Conservation (phyloP, 1,140 invertebrate genomes). For the Brachionus koreanus region DNA sequence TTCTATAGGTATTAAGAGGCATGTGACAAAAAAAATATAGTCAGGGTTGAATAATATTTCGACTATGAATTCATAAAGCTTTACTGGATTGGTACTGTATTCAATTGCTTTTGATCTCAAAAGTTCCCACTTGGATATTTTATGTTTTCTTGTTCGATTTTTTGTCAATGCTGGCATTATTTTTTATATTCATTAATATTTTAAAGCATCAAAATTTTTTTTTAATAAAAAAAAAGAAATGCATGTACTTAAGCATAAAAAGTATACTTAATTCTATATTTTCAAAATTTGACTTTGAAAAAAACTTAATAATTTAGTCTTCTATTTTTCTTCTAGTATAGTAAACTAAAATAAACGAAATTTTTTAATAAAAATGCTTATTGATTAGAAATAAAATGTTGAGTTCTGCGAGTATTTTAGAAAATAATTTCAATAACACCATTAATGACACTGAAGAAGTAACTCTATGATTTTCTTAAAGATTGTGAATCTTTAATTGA, state of each 20-base stretch:
- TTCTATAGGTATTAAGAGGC: background rate
- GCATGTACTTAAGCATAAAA: background rate
- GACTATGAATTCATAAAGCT: background rate
- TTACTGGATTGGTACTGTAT: background rate
- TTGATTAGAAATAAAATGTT: no score
- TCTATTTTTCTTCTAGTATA: no score
- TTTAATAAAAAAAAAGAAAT: background rate
- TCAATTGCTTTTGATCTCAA: background rate
- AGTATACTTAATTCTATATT: no score
- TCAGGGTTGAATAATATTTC: conserved; percentile 24
- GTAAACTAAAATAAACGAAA: no score
- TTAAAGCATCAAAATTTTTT: background rate
- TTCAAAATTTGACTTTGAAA: background rate
- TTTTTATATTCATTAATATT: background rate
- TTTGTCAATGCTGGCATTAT: background rate
- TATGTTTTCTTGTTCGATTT: background rate
- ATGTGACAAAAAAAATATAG: background rate
- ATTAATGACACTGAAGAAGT: no score
- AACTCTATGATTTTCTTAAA: no score
- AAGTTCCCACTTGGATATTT: background rate
- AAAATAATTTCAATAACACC: no score
- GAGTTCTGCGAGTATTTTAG: no score
- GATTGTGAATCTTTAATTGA: no score
- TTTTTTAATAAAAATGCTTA: no score
- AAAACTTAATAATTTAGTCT: background rate